Base-by-base conservation (phyloP, 2,113 vertebrate genomes). In the Podarcis cretensis region DNA sequence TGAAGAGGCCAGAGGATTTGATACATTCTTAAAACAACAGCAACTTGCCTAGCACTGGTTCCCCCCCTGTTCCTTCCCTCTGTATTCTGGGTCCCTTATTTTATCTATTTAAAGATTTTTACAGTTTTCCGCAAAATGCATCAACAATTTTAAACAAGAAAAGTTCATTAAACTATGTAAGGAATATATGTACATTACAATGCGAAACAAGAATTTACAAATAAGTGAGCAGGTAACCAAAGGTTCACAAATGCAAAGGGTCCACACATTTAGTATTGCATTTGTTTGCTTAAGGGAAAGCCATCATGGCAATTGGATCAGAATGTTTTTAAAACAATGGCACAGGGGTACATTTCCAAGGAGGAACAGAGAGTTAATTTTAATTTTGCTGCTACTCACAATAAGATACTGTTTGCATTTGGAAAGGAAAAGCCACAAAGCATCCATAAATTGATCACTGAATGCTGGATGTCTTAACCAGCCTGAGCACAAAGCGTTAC, bases 401-500 rank as follows among this genome's bases (percentile, higher is more conserved):
- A 78, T 48, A 57, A 14, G 6, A 71, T 35, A 43, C 63, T 71
- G 35, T 57, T 59, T 69, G 48, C 85, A 78, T 85, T 90, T 84
- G 92, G 88, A 91, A 18, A 35, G 76, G 18, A 87, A 73, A 86
- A 91, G 12, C 43, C 65, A 90, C 25, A 91, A 87, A 84, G 89
- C 83, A 89, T 87, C 90, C 87, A 84, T 3, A 20, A 65, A n/a
- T 81, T 83, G 87, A 95, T 94, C 87, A 94, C 85, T 32, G 69
- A 93, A 80, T 57, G 83, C 93, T 94, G 94, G 94, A 94, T 93
- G 92, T 94, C 93, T 90, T 43, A 92, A 84, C 92, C 92, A 91
- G 90, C 87, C 89, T 87, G 3, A 89, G 89, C 87, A 95, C 91
- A 91, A 92, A 91, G 87, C 90, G 89, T 91, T 92, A 90, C 93